Conservation (phyloP, 2,797 vertebrate genomes). For the Enteromius anoplus region DNA sequence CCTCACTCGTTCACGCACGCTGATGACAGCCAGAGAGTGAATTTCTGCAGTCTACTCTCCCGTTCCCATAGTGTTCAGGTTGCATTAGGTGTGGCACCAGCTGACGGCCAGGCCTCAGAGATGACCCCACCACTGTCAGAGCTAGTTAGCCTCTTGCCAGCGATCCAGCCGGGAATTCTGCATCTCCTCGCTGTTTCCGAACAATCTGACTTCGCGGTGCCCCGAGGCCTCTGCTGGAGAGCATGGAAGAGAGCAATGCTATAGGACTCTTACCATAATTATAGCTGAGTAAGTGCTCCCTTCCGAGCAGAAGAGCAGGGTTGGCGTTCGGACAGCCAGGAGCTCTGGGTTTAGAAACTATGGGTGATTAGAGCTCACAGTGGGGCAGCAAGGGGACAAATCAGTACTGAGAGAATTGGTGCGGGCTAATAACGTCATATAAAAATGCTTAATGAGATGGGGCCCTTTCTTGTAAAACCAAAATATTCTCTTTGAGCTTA, state of each 20-base stretch:
- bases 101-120: constrained; percentile 56
- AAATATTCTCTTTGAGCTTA: constrained; percentile 40
- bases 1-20: neutral
- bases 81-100: constrained; percentile 54
- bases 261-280: constrained; percentile 46
- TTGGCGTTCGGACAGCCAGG: constrained; percentile 17
- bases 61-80: constrained; percentile 56
- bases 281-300: constrained; percentile 50
- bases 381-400: constrained; percentile 49
- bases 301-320: constrained; percentile 19
- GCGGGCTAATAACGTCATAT: constrained; percentile 38
- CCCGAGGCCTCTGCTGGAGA: constrained; percentile 46
- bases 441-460: constrained; percentile 43
- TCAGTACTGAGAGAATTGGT: constrained; percentile 39
- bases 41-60: constrained; percentile 33
- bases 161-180: constrained; percentile 46
- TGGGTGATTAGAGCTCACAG: constrained; percentile 35
- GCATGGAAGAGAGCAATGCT: constrained; percentile 39
- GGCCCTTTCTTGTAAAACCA: constrained; percentile 30
- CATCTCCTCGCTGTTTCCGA: constrained; percentile 32
- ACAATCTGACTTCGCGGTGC: constrained; percentile 48
- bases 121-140: constrained; percentile 59
- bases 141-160: constrained; percentile 50
- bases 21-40: constrained; percentile 44
- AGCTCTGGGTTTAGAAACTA: constrained; percentile 19